phyloP scores from a whole-genome alignment of 2,888 invertebrate genomes.

The Orgyia antiqua region DNA sequence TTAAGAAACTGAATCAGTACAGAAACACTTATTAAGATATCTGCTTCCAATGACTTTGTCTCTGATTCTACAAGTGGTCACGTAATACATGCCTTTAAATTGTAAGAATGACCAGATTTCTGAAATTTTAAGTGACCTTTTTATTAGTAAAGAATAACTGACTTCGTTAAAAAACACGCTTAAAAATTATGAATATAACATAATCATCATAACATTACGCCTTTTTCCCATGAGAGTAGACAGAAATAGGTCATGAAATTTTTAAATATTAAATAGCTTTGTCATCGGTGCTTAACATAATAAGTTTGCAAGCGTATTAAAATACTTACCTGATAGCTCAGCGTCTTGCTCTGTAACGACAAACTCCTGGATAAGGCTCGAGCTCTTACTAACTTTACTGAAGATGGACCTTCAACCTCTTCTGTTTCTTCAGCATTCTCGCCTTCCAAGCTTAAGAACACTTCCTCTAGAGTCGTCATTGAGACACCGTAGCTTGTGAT shows the following conservation, averaged over 20 bases:
- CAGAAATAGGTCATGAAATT: too few species aligned
- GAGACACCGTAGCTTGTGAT: conserved; percentile 91
- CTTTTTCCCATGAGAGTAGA: too few species aligned
- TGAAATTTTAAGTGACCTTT: too few species aligned
- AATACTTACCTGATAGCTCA: conserved; percentile 79
- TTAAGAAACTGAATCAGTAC: not conserved
- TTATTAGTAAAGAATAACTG: too few species aligned
- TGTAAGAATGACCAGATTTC: too few species aligned
- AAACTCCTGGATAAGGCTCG: conserved; percentile 84
- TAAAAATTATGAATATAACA: too few species aligned
- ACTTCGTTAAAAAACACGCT: too few species aligned
- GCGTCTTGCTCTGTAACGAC: conserved; percentile 85
- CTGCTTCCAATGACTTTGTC: too few species aligned
- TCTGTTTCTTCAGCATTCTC: conserved; percentile 83
- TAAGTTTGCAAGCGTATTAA: not conserved
- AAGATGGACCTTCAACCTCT: conserved; percentile 83
- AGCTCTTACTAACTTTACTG: conserved; percentile 85
- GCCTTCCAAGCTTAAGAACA: conserved; percentile 87
- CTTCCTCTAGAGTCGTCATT: conserved; percentile 93
- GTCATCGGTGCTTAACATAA: not conserved
- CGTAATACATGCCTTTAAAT: too few species aligned
- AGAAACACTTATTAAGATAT: not conserved
- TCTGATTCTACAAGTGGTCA: too few species aligned
- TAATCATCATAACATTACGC: too few species aligned
- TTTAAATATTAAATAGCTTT: not conserved